Evolutionary conservation across 2,113 vertebrate species (phyloP).

Genomic region (Petrocephalus zakoni): DNA sequence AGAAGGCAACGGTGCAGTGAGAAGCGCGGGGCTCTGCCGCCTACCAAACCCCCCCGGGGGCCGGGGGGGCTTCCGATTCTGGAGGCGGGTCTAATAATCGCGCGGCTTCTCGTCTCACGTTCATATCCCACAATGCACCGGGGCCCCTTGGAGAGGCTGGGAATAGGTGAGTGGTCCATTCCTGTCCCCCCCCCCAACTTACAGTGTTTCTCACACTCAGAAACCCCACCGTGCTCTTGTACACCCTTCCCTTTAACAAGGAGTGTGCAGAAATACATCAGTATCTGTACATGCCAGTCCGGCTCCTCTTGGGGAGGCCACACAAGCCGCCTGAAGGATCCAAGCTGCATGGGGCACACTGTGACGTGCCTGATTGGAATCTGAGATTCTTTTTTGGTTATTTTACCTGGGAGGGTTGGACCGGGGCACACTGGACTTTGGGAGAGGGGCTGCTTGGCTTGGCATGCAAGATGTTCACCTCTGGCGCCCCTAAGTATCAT

Average conservation of each 20-base stretch:
- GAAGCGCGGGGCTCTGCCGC: not conserved
- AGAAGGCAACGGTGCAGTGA: not conserved
- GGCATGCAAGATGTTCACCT: not conserved
- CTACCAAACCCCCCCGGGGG: not conserved
- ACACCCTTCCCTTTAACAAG: not conserved
- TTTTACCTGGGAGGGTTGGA: not conserved
- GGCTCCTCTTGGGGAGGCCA: not conserved
- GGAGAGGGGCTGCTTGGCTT: not conserved
- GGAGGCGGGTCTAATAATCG: constrained; percentile 80
- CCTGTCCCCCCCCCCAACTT: not conserved
- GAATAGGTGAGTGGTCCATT: constrained; percentile 72
- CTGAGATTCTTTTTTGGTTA: not conserved
- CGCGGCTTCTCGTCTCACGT: constrained; percentile 74
- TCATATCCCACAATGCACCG: constrained; percentile 76
- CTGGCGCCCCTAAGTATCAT: not conserved
- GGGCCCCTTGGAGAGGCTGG: constrained; percentile 72
- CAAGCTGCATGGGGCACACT: not conserved
- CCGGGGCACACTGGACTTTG: not conserved
- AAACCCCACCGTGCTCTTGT: not conserved
- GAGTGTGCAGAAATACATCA: not conserved
- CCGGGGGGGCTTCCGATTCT: constrained; percentile 29
- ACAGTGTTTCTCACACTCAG: not conserved
- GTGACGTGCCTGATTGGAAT: not conserved
- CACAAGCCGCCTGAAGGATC: not conserved
- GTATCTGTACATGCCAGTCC: not conserved